Conservation (phyloP, 2,797 vertebrate species). For the Propithecus perrieri region DNA sequence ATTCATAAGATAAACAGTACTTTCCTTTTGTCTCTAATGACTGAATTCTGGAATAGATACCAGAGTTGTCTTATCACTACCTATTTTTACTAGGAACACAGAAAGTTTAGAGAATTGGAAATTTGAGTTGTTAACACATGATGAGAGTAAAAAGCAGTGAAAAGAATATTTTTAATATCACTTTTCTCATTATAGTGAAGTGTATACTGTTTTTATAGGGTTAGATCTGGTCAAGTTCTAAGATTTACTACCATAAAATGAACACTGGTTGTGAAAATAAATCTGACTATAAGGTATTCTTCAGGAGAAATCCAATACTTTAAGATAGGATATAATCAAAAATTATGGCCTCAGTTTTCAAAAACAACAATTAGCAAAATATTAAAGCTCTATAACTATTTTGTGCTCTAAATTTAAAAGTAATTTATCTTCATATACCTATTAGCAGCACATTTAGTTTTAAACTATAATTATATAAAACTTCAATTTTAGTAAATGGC, state of each 20-base stretch:
- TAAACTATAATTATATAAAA: conserved; percentile 43
- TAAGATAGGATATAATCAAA: conserved; percentile 62
- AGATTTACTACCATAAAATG: conserved; percentile 66
- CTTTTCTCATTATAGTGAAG: conserved; percentile 71
- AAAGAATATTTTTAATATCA: conserved; percentile 43
- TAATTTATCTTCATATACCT: conserved; percentile 66
- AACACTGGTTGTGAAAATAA: conserved; percentile 79
- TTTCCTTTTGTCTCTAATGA: conserved; percentile 53
- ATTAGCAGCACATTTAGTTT: conserved; percentile 69
- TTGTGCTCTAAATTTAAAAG: conserved; percentile 54
- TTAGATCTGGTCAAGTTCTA: conserved; percentile 67
- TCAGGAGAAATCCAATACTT: conserved; percentile 61
- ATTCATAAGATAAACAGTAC: conserved; percentile 36
- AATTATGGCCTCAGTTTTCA: conserved; percentile 71
- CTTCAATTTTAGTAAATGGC: conserved; percentile 74
- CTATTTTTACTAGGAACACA: conserved; percentile 60
- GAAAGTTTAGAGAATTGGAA: conserved; percentile 56
- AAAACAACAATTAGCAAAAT: conserved; percentile 72
- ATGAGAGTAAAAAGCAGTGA: conserved; percentile 18
- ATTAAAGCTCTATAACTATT: conserved; percentile 66
- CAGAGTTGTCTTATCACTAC: neutral
- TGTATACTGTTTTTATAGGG: conserved; percentile 73
- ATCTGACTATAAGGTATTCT: conserved; percentile 39
- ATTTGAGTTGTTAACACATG: conserved; percentile 51
- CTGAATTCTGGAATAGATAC: conserved; percentile 31